Base-by-base conservation (phyloP, 2,113 vertebrate genomes). In the Alosa alosa region DNA sequence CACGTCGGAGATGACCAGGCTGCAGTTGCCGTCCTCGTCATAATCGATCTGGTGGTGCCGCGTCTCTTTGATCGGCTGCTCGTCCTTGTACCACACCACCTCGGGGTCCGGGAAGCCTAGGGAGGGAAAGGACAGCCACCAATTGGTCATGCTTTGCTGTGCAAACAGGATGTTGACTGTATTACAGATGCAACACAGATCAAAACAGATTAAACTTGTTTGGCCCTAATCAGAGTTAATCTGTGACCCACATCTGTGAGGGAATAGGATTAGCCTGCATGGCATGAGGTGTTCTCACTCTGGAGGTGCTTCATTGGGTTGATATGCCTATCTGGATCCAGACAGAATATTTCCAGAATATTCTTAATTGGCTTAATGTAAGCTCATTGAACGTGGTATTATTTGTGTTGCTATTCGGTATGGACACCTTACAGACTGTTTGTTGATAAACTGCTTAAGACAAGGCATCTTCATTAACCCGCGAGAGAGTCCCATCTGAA, bases 31-130 rank as follows among this genome's bases (percentile, higher is more conserved):
- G 0, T 99, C 97, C 81, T 99, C 98, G 0, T 99, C 98, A 15
- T 99, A 99, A 94, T 99, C 98, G 68, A 99, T 99, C 95, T 99
- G 98, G 94, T 98, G 98, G 92, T 99, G 98, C 31, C 97, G 96
- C 0, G 98, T 99, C 94, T 99, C 98, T 91, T 98, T 97, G 93
- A 99, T 98, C 0, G 98, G 97, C 86, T 98, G 97, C 0, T 99
- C 97, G 0, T 99, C 98, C 93, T 99, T 99, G 94, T 97, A 99
- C 98, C 98, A 99, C 86, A 99, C 97, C 68, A 99, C 98, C 94
- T 99, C 98, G 0, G 98, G 98, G 89, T 99, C 98, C 0, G 98
- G 98, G 84, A 96, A 98, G 84, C 98, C 98, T 99, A 87, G 1
- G 9, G 57, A 31, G 25, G 0, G 25, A 13, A 60, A 44, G 82